Conservation (phyloP, 2,888 invertebrate species). For the Byasa hedistus region DNA sequence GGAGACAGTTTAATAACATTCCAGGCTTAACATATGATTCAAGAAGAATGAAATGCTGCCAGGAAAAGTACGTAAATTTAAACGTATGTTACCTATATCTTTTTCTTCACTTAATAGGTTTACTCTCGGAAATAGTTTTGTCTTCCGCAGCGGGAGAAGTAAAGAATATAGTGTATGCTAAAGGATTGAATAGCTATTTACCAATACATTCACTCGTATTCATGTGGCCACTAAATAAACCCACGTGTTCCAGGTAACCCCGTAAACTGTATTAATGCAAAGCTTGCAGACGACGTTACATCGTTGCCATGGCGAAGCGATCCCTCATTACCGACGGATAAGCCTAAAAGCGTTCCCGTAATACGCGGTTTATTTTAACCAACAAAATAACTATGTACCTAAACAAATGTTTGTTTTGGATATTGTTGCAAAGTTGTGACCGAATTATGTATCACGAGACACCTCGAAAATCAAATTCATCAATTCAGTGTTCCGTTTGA, state of each 20-base stretch:
- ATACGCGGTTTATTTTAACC: conserved; percentile 19
- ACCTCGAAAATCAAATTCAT: too few species aligned
- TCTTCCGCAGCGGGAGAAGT: too few species aligned
- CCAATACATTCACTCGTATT: neutral
- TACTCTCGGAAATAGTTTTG: too few species aligned
- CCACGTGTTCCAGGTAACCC: neutral
- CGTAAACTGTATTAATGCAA: conserved; percentile 15
- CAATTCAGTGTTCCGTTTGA: too few species aligned
- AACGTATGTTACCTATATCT: too few species aligned
- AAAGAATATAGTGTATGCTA: too few species aligned
- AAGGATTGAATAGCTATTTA: neutral
- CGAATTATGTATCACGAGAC: neutral
- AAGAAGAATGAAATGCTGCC: too few species aligned
- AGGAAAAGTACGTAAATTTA: too few species aligned
- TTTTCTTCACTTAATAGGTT: too few species aligned
- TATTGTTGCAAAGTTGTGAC: neutral
- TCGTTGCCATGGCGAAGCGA: conserved; percentile 13
- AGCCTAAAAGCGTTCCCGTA: conserved; percentile 24
- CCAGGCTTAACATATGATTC: too few species aligned
- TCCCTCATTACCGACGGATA: conserved; percentile 27
- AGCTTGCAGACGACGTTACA: conserved; percentile 19
- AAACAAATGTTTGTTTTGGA: conserved; percentile 15
- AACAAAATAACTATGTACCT: conserved; percentile 9
- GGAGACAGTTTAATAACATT: too few species aligned
- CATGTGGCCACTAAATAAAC: neutral